phyloP scores from a whole-genome alignment of 2,888 invertebrate species.

The Cremastinae sp. region DNA sequence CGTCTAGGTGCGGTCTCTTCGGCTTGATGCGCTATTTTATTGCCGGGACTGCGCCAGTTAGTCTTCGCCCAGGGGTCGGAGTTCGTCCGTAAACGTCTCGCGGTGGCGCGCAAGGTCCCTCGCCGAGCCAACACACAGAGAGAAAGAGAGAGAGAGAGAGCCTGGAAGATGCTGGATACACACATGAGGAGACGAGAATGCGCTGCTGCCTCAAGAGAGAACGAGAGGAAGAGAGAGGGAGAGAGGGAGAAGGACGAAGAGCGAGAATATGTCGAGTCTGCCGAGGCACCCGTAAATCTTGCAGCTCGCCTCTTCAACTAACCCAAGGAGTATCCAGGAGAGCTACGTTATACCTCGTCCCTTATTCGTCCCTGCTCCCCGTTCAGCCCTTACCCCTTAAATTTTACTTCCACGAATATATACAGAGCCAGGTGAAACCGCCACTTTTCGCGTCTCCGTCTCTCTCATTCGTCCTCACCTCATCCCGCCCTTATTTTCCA shows the following conservation, averaged over 20 bases:
- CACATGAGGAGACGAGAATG: conserved; percentile 43
- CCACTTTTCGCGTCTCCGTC: not conserved
- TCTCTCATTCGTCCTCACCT: conserved; percentile 7
- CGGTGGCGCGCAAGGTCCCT: conserved; percentile 65
- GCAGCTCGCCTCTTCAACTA: conserved; percentile 69
- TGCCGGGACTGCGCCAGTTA: conserved; percentile 72
- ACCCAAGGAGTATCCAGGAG: conserved; percentile 58
- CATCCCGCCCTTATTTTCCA: not conserved
- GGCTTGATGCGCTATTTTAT: conserved; percentile 74
- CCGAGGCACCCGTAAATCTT: conserved; percentile 71
- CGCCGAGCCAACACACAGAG: conserved; percentile 68
- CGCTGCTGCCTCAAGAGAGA: conserved; percentile 62
- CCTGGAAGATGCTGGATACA: conserved; percentile 58
- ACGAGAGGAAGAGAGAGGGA: conserved; percentile 66
- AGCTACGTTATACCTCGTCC: conserved; percentile 14
- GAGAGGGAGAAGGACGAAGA: conserved; percentile 61
- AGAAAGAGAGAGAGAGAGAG: conserved; percentile 55
- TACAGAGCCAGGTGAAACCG: conserved; percentile 15
- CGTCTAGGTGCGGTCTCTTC: conserved; percentile 61
- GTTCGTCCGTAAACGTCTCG: conserved; percentile 74
- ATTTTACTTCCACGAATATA: conserved; percentile 14
- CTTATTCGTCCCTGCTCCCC: conserved; percentile 33
- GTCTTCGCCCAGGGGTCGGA: conserved; percentile 74
- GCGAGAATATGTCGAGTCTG: conserved; percentile 73
- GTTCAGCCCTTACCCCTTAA: conserved; percentile 24